Evolutionary conservation across 2,797 vertebrate genomes (phyloP).

Genomic region (Danio choprae): DNA sequence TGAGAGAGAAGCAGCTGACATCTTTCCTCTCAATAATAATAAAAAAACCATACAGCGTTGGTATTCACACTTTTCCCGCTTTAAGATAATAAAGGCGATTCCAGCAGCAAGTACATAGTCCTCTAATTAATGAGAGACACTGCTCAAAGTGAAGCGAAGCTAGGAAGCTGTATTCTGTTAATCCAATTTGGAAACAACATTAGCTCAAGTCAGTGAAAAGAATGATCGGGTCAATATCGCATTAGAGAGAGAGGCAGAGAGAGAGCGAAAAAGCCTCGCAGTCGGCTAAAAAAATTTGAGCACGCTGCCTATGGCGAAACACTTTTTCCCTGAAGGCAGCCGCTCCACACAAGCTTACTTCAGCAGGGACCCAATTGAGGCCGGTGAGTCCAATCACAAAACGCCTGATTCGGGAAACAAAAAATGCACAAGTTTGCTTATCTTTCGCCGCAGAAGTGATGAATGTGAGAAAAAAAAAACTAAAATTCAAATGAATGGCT

Average conservation of each 20-base stretch:
- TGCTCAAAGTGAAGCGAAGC: slow-evolving; percentile 37
- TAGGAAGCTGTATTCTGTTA: slow-evolving; percentile 50
- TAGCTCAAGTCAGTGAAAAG: slow-evolving; percentile 55
- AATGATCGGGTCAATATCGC: slow-evolving; percentile 64
- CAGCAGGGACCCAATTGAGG: slow-evolving; percentile 68
- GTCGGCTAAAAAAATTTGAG: slow-evolving; percentile 57
- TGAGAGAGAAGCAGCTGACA: slow-evolving; percentile 19
- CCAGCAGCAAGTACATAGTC: slow-evolving; percentile 7
- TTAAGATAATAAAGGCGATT: slow-evolving; percentile 23
- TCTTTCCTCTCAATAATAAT: background rate
- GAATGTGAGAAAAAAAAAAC: slow-evolving; percentile 52
- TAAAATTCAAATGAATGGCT: slow-evolving; percentile 54
- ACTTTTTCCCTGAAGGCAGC: slow-evolving; percentile 68
- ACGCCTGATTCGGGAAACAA: slow-evolving; percentile 54
- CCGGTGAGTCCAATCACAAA: slow-evolving; percentile 64
- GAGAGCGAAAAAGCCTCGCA: slow-evolving; percentile 55
- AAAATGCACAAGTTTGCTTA: slow-evolving; percentile 63
- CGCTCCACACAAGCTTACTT: slow-evolving; percentile 67
- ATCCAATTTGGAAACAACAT: slow-evolving; percentile 61
- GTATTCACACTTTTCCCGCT: background rate
- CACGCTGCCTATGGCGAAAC: slow-evolving; percentile 71
- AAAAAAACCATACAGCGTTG: slow-evolving; percentile 7
- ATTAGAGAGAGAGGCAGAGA: slow-evolving; percentile 64
- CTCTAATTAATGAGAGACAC: slow-evolving; percentile 40
- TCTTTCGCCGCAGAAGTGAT: slow-evolving; percentile 58